A percentile compares a stretch with the other conserved stretches of the same genome.
These are phyloP conservation scores for Myotis yumanensis DNA, from an alignment of 2,113 vertebrate genomes.

Conservation along the genomic window DNA sequence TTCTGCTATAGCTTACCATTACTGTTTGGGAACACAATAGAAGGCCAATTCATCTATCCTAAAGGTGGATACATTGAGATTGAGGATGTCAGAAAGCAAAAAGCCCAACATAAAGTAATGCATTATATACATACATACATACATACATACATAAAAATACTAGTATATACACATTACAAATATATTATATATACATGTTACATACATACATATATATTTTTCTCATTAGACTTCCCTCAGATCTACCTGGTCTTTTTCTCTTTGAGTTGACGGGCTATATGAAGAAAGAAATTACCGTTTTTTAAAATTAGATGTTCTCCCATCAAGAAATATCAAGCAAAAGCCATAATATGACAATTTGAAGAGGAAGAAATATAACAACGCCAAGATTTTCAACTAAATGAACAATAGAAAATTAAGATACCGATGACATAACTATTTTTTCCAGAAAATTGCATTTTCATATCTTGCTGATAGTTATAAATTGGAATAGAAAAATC, in stretches of 20 bases:
- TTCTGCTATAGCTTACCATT: background rate
- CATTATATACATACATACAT: conserved; percentile 60
- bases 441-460: background rate
- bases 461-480: background rate
- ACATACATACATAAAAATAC: background rate
- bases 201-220: background rate
- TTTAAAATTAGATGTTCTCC: background rate
- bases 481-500: background rate
- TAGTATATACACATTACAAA: background rate
- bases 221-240: background rate
- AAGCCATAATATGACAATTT: background rate
- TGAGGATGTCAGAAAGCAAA: conserved; percentile 75
- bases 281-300: background rate
- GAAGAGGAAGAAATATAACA: background rate
- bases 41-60: background rate
- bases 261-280: background rate
- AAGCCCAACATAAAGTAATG: conserved; percentile 76
- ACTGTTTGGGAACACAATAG: background rate
- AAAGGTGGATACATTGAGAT: conserved; percentile 52
- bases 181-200: no score
- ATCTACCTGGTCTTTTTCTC: background rate
- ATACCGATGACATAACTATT: background rate
- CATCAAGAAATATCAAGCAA: background rate
- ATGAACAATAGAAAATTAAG: background rate
- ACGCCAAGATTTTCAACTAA: background rate